These are phyloP conservation scores for Rallus limicola DNA, from an alignment of 2,113 vertebrate genomes.

Conservation along the genomic window DNA sequence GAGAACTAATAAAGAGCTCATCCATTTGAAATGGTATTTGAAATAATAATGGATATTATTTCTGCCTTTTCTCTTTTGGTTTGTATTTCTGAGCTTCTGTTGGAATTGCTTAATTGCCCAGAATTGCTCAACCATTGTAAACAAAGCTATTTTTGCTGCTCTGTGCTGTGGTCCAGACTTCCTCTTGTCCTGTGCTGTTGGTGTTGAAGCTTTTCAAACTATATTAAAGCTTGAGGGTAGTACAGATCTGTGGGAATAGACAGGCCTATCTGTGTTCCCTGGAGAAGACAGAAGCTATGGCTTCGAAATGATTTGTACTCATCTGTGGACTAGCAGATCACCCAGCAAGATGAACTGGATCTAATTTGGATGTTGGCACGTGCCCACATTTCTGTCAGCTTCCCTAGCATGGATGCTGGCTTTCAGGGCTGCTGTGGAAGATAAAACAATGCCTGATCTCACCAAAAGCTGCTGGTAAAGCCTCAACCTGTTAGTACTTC, in stretches of 20 bases:
- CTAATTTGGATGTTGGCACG: background rate
- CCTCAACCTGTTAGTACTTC: background rate
- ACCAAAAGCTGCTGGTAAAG: background rate
- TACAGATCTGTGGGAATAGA: background rate
- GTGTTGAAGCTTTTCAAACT: background rate
- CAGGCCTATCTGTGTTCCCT: background rate
- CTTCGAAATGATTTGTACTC: background rate
- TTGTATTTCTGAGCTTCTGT: background rate
- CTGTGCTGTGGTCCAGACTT: background rate
- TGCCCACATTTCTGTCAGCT: background rate
- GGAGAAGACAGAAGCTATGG: background rate
- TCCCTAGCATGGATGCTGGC: background rate
- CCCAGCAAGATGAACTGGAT: background rate
- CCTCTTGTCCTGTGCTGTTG: background rate
- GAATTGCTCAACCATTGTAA: background rate
- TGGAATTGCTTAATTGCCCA: background rate
- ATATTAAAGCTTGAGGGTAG: background rate
- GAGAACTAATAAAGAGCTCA: background rate
- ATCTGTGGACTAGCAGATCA: background rate
- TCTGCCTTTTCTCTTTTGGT: background rate
- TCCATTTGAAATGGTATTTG: background rate
- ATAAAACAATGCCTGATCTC: background rate
- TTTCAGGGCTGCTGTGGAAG: background rate
- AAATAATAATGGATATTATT: background rate
- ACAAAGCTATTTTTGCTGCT: background rate